Percentiles rank a stretch among this genome's conserved stretches.
phyloP scores from a whole-genome alignment of 2,888 invertebrate species.

The Syrista parreyssii region DNA sequence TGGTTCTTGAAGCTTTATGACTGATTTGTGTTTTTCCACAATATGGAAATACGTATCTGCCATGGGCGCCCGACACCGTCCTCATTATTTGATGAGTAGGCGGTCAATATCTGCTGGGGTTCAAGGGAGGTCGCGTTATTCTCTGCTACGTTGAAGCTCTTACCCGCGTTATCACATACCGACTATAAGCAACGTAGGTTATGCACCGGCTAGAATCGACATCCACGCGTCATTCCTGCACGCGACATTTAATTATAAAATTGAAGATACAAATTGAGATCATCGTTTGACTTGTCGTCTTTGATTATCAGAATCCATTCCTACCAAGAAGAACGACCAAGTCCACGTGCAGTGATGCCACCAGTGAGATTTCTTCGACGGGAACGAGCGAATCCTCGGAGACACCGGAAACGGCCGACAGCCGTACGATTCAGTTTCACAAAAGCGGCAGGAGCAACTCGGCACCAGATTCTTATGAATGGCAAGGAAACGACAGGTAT shows the following conservation, averaged over 20 bases:
- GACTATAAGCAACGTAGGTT: background rate
- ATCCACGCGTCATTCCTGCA: background rate
- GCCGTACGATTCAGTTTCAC: conserved; percentile 69
- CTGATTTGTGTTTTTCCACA: background rate
- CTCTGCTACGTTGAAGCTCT: background rate
- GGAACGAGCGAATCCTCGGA: conserved; percentile 25
- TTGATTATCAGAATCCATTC: conserved; percentile 70
- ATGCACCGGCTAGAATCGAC: background rate
- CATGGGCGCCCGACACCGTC: background rate
- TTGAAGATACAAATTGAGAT: background rate
- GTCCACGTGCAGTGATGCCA: conserved; percentile 49
- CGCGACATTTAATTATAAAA: background rate
- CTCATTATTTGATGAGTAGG: conserved; percentile 34
- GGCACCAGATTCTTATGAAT: conserved; percentile 77
- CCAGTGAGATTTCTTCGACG: conserved; percentile 31
- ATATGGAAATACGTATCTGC: conserved; percentile 5
- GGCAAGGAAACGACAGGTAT: conserved; percentile 60
- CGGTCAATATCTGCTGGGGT: conserved; percentile 40
- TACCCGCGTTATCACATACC: background rate
- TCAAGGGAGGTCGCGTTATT: conserved; percentile 33
- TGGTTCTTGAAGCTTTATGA: background rate
- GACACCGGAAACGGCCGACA: conserved; percentile 48
- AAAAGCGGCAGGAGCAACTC: conserved; percentile 79
- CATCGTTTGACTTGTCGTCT: background rate
- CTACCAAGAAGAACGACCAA: conserved; percentile 50